Base-by-base conservation (phyloP, 2,888 invertebrate species). In the Drosophila quinaria region DNA sequence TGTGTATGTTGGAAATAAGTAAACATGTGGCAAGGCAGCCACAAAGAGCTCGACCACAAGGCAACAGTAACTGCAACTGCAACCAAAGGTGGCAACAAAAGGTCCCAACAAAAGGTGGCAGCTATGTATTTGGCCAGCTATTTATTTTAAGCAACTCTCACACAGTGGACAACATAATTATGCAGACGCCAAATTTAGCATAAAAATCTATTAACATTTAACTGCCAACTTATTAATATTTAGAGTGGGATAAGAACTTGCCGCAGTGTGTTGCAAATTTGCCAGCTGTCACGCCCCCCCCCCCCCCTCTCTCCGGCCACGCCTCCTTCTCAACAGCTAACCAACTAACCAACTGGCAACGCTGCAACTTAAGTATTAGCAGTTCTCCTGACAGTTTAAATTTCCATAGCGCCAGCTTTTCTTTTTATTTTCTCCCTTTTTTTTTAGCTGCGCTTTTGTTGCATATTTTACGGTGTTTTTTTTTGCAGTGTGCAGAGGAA, bases 331-430 rank as follows among this genome's bases (percentile, higher is more conserved):
- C 29, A 46, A 8, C 47, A 35, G 9, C 22, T 51, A 31, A 31
- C 33, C 33, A 33, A 19, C 37, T 52, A 39, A n/a, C 25, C 41
- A n/a, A 41, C 31, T 22, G 37, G 47, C 47, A 49, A 41, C 41
- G 33, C 15, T 41, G 39, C 37, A 62, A 46, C 52, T 59, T 64
- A 82, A 66, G 86, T 71, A 82, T 82, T 80, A 80, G 76, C 72
- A 47, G 51, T 63, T 65, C 74, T 61, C 76, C 49, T 72, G 87
- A 75, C 87, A 80, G 80, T 68, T 85, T 80, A 85, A 82, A 80
- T 73, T 82, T 73, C 74, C 84, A 75, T 74, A 59, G 75, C 67
- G 69, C 67, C 64, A 49, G 39, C 41, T 49, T 41, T 29, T 59
- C n/a, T 13, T 39, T 25, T 47, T 37, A 35, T 35, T 35, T 33